Conservation (phyloP, 2,888 invertebrate genomes). For the Leptopilina myrica region DNA sequence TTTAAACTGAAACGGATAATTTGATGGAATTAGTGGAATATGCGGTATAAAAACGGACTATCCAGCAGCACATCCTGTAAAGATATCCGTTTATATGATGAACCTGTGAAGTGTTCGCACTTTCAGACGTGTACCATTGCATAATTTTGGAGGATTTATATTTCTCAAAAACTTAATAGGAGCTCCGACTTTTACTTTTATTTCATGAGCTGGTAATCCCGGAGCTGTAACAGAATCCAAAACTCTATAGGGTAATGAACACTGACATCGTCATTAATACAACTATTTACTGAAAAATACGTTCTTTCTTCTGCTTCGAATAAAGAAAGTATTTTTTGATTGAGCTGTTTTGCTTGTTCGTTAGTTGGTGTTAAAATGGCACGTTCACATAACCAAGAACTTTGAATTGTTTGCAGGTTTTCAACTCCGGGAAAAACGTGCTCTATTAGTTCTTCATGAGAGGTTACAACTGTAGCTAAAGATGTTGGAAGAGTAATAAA, state of each 20-base stretch:
- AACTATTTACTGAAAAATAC: background rate
- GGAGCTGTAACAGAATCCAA: conserved; percentile 4
- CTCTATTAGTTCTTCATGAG: background rate
- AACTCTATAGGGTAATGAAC: conserved; percentile 1
- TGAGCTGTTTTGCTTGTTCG: background rate
- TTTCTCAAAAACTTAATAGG: conserved; percentile 54
- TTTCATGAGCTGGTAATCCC: conserved; percentile 61
- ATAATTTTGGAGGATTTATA: conserved; percentile 53
- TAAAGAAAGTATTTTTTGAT: background rate
- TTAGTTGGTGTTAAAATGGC: no score
- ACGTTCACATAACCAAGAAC: background rate
- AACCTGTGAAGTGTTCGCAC: conserved; percentile 42
- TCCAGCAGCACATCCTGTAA: conserved; percentile 2
- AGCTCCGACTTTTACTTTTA: conserved; percentile 56
- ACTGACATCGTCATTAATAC: conserved; percentile 1
- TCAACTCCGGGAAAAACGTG: conserved; percentile 36
- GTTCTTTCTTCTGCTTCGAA: background rate
- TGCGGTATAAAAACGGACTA: background rate
- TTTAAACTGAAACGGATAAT: conserved; percentile 8
- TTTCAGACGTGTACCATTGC: conserved; percentile 50
- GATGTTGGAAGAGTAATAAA: background rate
- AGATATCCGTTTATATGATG: background rate
- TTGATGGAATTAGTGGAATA: conserved; percentile 4
- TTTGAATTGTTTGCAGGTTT: background rate
- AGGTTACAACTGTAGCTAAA: background rate